Base-by-base conservation (phyloP, 2,888 invertebrate genomes). In the Eurois occulta region DNA sequence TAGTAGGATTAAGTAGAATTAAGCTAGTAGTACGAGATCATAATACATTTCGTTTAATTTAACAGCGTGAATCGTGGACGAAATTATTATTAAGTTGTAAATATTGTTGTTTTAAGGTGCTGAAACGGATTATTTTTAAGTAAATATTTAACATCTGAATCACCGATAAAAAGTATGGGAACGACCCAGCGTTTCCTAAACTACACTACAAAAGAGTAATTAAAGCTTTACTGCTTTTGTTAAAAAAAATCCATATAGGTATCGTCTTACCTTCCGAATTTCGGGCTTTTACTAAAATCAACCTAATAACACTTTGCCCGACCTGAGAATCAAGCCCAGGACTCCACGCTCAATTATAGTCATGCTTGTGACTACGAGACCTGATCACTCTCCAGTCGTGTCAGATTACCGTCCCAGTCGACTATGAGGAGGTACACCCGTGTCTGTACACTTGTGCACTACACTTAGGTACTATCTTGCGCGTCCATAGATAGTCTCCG, bases 1-100 rank as follows among this genome's bases (percentile, higher is more conserved):
- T 64, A 75, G 72, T 65, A 32, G 75, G 85, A 83, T 83, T 83
- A 85, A 67, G 62, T 38, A 32, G 52, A 41, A 75, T 80, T 64
- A 75, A n/a, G 48, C 8, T 10, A 48, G 65, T 70, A 48, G 60
- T 70, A 80, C 43, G 28, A 84, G 35, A 80, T 82, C 71, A 79
- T 83, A 77, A 68, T 71, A 72, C 28, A 10, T 75, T 84, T 72
- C 55, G 64, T 80, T 80, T 75, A 52, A 62, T 72, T 65, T 68
- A 60, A 28, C 35, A 16, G 10, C 28, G 43, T 46, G 74, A 32
- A 24, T 41, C 18, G 46, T 55, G 46, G 28, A 16, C 28, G 16
- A 60, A 78, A 83, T 77, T 66, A 46, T 83, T 38, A 83, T 64
- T n/a, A 68, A 18, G 11, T 60, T 72, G 38, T 62, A 71, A 46